A percentile compares a stretch with the other conserved stretches of the same genome.
Conservation (phyloP, 2,797 vertebrate species). For the Scolopax bukidnonensis region DNA sequence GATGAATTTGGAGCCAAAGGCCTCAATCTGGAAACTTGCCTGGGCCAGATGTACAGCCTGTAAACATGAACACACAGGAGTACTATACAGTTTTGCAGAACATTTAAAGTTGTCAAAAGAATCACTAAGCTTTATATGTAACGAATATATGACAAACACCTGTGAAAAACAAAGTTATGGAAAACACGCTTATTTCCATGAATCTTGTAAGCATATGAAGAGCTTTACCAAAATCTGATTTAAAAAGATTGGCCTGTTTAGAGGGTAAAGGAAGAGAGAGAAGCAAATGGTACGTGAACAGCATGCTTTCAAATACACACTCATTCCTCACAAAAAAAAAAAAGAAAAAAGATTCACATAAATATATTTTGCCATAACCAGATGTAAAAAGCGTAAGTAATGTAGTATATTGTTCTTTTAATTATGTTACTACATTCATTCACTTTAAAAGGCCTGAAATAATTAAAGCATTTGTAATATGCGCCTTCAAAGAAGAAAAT, state of each 20-base stretch:
- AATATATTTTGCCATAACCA: not conserved
- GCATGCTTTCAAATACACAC: not conserved
- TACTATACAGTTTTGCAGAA: constrained; percentile 8
- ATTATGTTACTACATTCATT: not conserved
- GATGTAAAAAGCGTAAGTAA: constrained; percentile 6
- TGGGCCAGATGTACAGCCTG: constrained; percentile 94
- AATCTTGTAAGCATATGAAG: not conserved
- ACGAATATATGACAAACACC: not conserved
- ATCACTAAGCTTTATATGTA: not conserved
- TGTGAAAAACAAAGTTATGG: not conserved
- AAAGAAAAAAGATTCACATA: not conserved
- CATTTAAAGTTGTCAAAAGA: not conserved
- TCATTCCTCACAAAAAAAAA: not conserved
- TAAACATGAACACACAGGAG: constrained; percentile 59
- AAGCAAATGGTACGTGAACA: not conserved
- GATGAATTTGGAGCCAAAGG: constrained; percentile 92
- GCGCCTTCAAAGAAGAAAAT: constrained; percentile 25
- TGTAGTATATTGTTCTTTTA: not conserved
- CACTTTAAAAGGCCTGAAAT: constrained; percentile 21
- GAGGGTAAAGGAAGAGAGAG: not conserved
- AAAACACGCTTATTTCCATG: not conserved
- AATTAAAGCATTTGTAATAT: constrained; percentile 37
- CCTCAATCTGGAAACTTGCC: constrained; percentile 95
- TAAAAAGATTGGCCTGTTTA: not conserved
- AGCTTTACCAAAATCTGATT: not conserved